A percentile compares a stretch with the other conserved stretches of the same genome.
Conservation (phyloP, 2,113 vertebrate genomes). For the Gallinago paraguaiae region DNA sequence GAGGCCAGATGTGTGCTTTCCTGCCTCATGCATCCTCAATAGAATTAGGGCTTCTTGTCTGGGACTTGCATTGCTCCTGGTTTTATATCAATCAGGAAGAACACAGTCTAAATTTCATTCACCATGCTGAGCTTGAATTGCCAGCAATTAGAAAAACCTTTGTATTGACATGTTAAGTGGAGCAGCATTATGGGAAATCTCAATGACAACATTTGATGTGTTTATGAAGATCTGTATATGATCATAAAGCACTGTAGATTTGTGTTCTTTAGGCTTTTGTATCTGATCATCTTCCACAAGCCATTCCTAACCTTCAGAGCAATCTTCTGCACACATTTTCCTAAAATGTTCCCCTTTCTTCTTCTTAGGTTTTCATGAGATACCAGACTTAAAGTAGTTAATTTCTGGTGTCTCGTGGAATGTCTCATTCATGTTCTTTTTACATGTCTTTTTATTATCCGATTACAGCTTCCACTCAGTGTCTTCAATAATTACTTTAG, state of each 20-base stretch:
- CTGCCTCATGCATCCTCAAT: neutral
- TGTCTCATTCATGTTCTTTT: neutral
- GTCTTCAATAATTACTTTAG: slow-evolving; percentile 89
- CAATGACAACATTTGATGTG: neutral
- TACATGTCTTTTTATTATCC: neutral
- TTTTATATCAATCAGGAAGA: neutral
- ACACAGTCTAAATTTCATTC: neutral
- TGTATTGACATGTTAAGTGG: neutral
- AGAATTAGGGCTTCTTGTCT: neutral
- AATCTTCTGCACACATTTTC: neutral
- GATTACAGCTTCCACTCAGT: slow-evolving; percentile 82
- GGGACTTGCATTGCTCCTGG: neutral
- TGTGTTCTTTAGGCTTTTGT: neutral
- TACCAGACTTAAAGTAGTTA: neutral
- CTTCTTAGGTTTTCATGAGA: neutral
- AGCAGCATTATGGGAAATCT: neutral
- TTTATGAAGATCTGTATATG: neutral
- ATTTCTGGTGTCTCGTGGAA: neutral
- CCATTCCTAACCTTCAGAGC: neutral
- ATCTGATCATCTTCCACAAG: neutral
- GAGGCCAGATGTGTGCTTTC: neutral
- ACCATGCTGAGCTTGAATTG: neutral
- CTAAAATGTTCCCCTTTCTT: neutral
- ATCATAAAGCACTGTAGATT: neutral
- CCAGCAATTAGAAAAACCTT: neutral